These are phyloP conservation scores for Marcusenius ussheri DNA, from an alignment of 2,113 vertebrate species.

Conservation along the genomic window DNA sequence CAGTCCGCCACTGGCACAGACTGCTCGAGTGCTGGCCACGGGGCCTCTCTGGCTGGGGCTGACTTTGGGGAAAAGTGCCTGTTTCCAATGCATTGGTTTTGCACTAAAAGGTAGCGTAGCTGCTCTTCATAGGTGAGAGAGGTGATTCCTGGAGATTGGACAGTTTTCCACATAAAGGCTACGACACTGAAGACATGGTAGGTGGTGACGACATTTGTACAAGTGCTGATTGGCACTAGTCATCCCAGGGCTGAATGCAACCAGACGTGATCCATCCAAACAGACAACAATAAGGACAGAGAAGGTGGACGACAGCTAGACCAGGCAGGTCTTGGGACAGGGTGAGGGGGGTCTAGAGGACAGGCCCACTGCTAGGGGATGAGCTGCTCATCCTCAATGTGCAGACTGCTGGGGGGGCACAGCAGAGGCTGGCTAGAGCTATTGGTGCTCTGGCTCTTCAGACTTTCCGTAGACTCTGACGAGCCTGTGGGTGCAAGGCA, in stretches of 20 bases:
- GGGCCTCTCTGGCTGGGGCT: not conserved
- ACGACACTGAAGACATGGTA: not conserved
- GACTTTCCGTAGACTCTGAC: conserved; percentile 56
- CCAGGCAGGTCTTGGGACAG: not conserved
- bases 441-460: conserved; percentile 50
- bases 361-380: conserved; percentile 23
- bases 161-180: not conserved
- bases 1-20: not conserved
- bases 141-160: not conserved
- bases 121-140: not conserved
- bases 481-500: conserved; percentile 51
- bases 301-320: not conserved
- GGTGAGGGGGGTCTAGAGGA: not conserved
- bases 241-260: not conserved
- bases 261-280: not conserved
- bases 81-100: not conserved
- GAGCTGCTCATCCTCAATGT: conserved; percentile 41
- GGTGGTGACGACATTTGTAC: not conserved
- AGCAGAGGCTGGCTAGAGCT: conserved; percentile 57
- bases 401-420: conserved; percentile 51
- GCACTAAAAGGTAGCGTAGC: not conserved
- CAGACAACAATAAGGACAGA: not conserved
- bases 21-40: not conserved
- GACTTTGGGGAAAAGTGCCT: not conserved
- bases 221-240: not conserved